Percentiles rank a stretch among this genome's conserved stretches.
Conservation (phyloP, 2,113 vertebrate genomes). For the Oncorhynchus keta region DNA sequence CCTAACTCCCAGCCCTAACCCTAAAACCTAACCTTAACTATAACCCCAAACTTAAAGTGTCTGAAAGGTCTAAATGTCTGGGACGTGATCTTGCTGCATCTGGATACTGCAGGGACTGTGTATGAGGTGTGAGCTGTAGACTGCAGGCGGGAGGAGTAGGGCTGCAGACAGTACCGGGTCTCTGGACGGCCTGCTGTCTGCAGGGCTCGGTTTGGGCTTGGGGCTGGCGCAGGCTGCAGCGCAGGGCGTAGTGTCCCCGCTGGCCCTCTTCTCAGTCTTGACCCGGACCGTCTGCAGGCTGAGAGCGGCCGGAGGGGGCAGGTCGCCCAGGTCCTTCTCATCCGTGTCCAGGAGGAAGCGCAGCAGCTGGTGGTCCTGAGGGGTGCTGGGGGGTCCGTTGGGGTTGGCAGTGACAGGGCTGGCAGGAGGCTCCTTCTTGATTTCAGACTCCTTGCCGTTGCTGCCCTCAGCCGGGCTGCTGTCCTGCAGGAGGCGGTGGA, state of each 20-base stretch:
- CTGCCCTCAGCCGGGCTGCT: conserved; percentile 77
- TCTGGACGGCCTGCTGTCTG: conserved; percentile 57
- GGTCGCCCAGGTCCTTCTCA: conserved; percentile 84
- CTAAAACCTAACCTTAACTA: no score
- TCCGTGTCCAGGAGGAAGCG: conserved; percentile 93
- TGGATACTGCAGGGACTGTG: no score
- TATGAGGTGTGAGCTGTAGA: not conserved
- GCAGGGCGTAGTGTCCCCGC: conserved; percentile 16
- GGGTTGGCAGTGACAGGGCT: conserved; percentile 47
- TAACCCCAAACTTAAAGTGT: no score
- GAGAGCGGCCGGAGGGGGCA: conserved; percentile 78
- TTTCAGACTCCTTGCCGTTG: conserved; percentile 52
- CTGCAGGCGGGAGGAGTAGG: not conserved
- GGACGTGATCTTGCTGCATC: no score
- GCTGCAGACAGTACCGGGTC: conserved; percentile 62
- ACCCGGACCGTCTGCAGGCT: conserved; percentile 88
- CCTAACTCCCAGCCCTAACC: no score
- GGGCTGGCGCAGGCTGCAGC: conserved; percentile 37
- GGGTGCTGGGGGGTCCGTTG: conserved; percentile 54
- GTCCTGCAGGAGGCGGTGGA: conserved; percentile 92
- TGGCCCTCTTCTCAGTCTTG: conserved; percentile 83
- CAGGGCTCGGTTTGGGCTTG: conserved; percentile 53
- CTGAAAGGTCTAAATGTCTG: no score
- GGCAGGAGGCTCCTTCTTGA: conserved; percentile 80
- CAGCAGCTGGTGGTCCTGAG: conserved; percentile 92